Evolutionary conservation across 2,797 vertebrate genomes (phyloP), one percentile per base, ranked within the genome.

Genomic region (Helicolenus hilgendorfi): DNA sequence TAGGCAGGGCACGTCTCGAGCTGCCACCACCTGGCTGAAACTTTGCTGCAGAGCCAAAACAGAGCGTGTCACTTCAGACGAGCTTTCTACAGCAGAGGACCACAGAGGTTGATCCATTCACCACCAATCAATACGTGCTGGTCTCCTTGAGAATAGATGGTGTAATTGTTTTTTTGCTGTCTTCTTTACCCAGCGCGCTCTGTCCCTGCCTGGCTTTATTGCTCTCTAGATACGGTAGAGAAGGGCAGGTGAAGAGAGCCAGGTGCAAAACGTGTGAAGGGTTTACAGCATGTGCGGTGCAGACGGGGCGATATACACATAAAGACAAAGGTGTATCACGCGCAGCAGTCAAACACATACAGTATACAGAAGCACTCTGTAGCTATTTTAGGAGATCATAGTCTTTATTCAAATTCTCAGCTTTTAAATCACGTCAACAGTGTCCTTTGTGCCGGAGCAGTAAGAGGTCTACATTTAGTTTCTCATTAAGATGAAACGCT

Each of bases 401-500:
- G 6, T 64, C 81, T 87, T 31, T 84, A 74, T 85, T 92, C 4
- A 41, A 77, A 80, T 83, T 78, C 62, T 14, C 31, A 81, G 73
- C 74, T 76, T 84, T 80, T 73, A 79, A 86, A 91, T 80, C 65
- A 80, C 29, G 62, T 89, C 82, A 79, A 56, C 67, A 11, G 80
- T 45, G 72, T 83, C 79, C 68, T 89, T 85, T 84, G 70, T 90
- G 77, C 72, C 24, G 31, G 67, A 83, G 72, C 76, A 56, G 45
- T 68, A 49, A 88, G 62, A 79, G 79, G 82, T 91, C 89, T 59
- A 41, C 83, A 10, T 89, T 94, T 92, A 88, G 79, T 92, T 83
- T 94, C 79, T 94, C 81, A 85, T 94, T 92, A 90, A 78, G 84
- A 94, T 87, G 79, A 96, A 94, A 92, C 59, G n/a, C 75, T 88